Base-by-base conservation (phyloP, 2,888 invertebrate species). In the Mycalesis mineus region DNA sequence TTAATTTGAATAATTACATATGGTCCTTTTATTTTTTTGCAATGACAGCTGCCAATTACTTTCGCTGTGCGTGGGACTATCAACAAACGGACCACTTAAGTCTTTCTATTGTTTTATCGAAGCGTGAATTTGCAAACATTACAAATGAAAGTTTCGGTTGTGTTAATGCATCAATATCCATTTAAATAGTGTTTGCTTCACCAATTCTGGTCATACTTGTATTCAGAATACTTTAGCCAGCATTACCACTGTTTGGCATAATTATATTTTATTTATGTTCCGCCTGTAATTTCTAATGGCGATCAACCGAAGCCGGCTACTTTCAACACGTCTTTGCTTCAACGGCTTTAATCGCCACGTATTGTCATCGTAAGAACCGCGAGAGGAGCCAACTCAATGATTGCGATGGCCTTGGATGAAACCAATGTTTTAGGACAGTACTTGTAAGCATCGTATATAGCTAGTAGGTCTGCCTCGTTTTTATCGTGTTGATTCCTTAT, bases 1-100 rank as follows among this genome's bases (percentile, higher is more conserved):
- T 11, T 36, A 45, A 31, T 55, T 29, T 17, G 9, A 41, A 49
- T 44, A 42, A 56, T 44, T 11, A 36, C 11, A 36, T 36, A 22
- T 22, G 13, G 14, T 9, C n/a, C 14, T 9, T 9, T 39, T 39
- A 40, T 45, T 14, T 45, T 59, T 44, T 11, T 33, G 37, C 45
- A 36, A 40, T 47, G 48, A 42, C 48, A 47, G 44, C 49, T 57
- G 51, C 49, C 40, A 44, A 55, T 55, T 31, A 62, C 62, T 58
- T 64, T 62, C 58, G 36, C 55, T 52, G 22, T 22, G 49, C 49
- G 63, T 63, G 60, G 56, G 61, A 52, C 14, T 51, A 54, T 47
- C 55, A 55, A 57, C 45, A 49, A 58, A 53, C 33, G 39, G 44
- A 33, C 42, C 47, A 58, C 13, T 45, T 22, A 22, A 31, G 15